phyloP scores from a whole-genome alignment of 2,113 vertebrate species.

The Tinamus guttatus region DNA sequence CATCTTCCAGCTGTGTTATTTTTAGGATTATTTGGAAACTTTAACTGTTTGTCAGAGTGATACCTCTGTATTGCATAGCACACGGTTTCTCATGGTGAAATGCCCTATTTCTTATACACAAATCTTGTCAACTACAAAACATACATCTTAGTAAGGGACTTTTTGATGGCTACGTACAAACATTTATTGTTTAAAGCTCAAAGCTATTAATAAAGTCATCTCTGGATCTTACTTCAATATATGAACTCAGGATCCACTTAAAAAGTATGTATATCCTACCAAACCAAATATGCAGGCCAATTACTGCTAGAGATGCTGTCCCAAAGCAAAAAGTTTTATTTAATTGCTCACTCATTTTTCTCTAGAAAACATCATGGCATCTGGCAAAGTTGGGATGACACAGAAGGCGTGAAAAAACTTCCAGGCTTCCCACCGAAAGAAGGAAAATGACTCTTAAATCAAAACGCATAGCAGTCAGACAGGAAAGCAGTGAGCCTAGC shows the following conservation, averaged over 20 bases:
- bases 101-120: not conserved
- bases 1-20: constrained; percentile 37
- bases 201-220: not conserved
- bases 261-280: not conserved
- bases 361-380: not conserved
- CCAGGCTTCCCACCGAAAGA: not conserved
- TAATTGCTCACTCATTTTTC: not conserved
- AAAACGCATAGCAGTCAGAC: constrained; percentile 42
- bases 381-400: not conserved
- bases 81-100: not conserved
- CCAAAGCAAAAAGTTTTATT: not conserved
- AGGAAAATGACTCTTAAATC: constrained; percentile 38
- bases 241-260: not conserved
- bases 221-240: not conserved
- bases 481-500: constrained; percentile 25
- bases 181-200: not conserved
- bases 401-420: not conserved
- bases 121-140: not conserved
- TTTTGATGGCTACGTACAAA: not conserved
- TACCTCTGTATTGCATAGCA: not conserved
- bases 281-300: not conserved
- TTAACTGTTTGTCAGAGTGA: constrained; percentile 41
- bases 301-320: not conserved
- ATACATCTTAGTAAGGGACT: not conserved
- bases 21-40: constrained; percentile 29